phyloP scores from a whole-genome alignment of 2,113 vertebrate genomes.

The Python bivittatus region DNA sequence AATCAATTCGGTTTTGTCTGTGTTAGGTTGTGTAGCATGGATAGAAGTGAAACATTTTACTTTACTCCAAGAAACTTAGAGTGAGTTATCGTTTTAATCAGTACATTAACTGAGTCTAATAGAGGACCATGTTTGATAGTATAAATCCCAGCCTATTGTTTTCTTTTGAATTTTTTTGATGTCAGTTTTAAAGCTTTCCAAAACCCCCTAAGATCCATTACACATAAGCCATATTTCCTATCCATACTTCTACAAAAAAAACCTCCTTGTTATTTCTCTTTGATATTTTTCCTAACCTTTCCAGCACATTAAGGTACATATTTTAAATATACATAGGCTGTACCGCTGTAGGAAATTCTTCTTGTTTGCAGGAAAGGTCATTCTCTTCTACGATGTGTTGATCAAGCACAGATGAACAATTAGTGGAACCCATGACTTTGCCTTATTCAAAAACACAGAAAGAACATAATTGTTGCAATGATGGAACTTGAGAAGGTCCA shows the following conservation, averaged over 20 bases:
- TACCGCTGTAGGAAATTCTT: neutral
- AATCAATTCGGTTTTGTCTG: conserved; percentile 24
- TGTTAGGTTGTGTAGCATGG: neutral
- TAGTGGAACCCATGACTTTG: neutral
- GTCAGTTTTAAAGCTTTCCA: conserved; percentile 54
- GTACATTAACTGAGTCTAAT: conserved; percentile 53
- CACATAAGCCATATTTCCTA: conserved; percentile 47
- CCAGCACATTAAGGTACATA: neutral
- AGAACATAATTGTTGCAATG: neutral
- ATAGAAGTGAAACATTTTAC: conserved; percentile 22
- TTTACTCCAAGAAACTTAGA: conserved; percentile 47
- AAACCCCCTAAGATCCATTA: conserved; percentile 55
- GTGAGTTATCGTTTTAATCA: conserved; percentile 54
- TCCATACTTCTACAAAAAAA: conserved; percentile 47
- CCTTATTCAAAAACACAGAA: neutral
- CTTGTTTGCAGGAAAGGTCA: neutral
- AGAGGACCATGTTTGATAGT: conserved; percentile 45
- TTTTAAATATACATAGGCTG: conserved; percentile 15
- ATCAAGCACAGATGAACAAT: neutral
- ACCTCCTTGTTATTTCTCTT: conserved; percentile 52
- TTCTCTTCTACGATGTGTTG: neutral
- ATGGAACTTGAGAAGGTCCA: neutral
- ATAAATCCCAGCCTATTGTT: conserved; percentile 57
- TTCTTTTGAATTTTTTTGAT: conserved; percentile 62
- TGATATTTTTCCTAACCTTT: conserved; percentile 20